phyloP scores from a whole-genome alignment of 1,140 invertebrate genomes.

The Hypothenemus hampei region DNA sequence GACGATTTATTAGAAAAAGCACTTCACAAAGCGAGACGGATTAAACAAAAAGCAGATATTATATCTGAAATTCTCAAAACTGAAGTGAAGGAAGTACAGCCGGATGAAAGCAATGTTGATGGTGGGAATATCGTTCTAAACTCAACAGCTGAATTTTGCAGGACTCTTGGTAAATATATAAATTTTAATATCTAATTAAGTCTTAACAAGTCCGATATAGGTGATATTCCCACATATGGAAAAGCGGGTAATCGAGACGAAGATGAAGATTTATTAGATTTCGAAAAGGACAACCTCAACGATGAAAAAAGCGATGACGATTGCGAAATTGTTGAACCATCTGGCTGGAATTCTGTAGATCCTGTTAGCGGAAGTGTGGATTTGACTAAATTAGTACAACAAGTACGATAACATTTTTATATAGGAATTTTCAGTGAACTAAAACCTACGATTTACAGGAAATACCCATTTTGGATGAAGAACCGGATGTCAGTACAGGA shows the following conservation, averaged over 20 bases:
- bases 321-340: slow-evolving; percentile 39
- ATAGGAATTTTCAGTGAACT: background rate
- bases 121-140: slow-evolving; percentile 75
- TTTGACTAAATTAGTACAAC: slow-evolving; percentile 12
- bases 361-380: slow-evolving; percentile 34
- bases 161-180: slow-evolving; percentile 59
- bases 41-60: slow-evolving; percentile 57
- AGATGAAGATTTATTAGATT: slow-evolving; percentile 70
- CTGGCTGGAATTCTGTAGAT: slow-evolving; percentile 51
- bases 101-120: slow-evolving; percentile 43
- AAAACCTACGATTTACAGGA: slow-evolving; percentile 46
- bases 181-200: background rate
- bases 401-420: slow-evolving; percentile 4
- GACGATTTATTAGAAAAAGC: slow-evolving; percentile 68
- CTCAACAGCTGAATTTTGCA: slow-evolving; percentile 94
- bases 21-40: slow-evolving; percentile 66
- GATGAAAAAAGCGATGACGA: slow-evolving; percentile 37
- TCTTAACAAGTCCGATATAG: slow-evolving; percentile 15
- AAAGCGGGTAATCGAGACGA: slow-evolving; percentile 83
- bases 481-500: slow-evolving; percentile 89
- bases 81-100: slow-evolving; percentile 48
- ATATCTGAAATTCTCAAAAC: slow-evolving; percentile 46
- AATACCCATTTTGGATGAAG: slow-evolving; percentile 83
- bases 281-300: slow-evolving; percentile 35
- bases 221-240: slow-evolving; percentile 92